Conservation (phyloP, 2,888 invertebrate genomes). For the Thera obeliscata region DNA sequence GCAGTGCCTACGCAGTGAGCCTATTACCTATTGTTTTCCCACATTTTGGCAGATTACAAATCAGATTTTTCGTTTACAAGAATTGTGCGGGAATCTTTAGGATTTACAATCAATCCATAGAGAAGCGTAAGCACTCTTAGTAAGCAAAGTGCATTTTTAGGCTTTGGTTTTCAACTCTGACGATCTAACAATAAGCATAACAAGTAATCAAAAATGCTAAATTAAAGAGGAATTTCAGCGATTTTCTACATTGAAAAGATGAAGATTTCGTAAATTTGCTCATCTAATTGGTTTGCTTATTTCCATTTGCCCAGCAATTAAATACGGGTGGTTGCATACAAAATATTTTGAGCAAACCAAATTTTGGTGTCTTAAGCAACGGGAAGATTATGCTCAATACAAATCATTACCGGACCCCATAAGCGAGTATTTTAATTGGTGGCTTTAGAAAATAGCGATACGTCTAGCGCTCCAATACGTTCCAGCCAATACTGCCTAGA, state of each 20-base stretch:
- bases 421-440: not conserved
- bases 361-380: not conserved
- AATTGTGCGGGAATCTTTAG: not conserved
- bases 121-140: too few relatives aligned
- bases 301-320: too few relatives aligned
- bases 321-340: not conserved
- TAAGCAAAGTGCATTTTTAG: too few relatives aligned
- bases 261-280: not conserved
- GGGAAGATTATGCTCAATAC: not conserved
- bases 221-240: not conserved
- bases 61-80: not conserved
- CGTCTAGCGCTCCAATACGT: not conserved
- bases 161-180: too few relatives aligned
- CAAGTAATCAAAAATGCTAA: not conserved
- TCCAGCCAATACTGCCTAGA: not conserved
- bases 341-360: not conserved
- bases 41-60: not conserved
- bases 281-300: not conserved
- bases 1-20: not conserved
- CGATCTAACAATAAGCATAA: not conserved
- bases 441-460: not conserved
- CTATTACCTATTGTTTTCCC: not conserved
- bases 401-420: not conserved
- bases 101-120: too few relatives aligned
- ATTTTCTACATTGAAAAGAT: conserved; percentile 1